These are phyloP conservation scores for Sebastes goodei DNA, from an alignment of 2,797 vertebrate genomes.

Conservation along the genomic window DNA sequence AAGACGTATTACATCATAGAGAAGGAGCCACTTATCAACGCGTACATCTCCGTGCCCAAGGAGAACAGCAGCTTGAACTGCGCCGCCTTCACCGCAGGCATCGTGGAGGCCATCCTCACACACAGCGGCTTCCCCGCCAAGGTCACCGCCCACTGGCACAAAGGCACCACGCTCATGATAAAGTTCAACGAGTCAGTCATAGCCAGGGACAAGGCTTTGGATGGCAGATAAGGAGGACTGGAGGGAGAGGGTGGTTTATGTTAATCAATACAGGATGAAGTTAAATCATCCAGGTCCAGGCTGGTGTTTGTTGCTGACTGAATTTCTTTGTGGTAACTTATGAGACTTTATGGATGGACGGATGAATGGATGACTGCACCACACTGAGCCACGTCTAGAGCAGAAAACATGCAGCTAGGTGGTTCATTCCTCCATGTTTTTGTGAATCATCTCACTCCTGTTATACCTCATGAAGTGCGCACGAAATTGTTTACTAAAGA, in stretches of 20 bases:
- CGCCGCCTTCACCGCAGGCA: constrained; percentile 92
- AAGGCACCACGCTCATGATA: constrained; percentile 97
- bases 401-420: constrained; percentile 6
- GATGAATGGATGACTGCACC: background rate
- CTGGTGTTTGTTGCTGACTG: background rate
- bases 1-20: constrained; percentile 97
- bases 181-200: constrained; percentile 95
- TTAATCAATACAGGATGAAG: background rate
- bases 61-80: constrained; percentile 98
- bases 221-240: constrained; percentile 84
- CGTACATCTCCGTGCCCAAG: constrained; percentile 93
- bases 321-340: background rate
- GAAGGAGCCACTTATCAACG: constrained; percentile 92
- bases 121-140: constrained; percentile 95
- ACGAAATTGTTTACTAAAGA: background rate
- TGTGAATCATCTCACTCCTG: constrained; percentile 31
- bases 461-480: constrained; percentile 2
- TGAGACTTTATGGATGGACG: constrained; percentile 1
- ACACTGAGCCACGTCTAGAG: constrained; percentile 12
- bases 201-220: constrained; percentile 89
- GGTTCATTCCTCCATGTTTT: background rate
- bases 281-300: background rate
- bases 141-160: constrained; percentile 97
- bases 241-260: background rate
- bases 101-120: constrained; percentile 92